Evolutionary conservation across 2,888 invertebrate species (phyloP), one percentile per base, ranked within the genome.

Genomic region (Morpho helenor): DNA sequence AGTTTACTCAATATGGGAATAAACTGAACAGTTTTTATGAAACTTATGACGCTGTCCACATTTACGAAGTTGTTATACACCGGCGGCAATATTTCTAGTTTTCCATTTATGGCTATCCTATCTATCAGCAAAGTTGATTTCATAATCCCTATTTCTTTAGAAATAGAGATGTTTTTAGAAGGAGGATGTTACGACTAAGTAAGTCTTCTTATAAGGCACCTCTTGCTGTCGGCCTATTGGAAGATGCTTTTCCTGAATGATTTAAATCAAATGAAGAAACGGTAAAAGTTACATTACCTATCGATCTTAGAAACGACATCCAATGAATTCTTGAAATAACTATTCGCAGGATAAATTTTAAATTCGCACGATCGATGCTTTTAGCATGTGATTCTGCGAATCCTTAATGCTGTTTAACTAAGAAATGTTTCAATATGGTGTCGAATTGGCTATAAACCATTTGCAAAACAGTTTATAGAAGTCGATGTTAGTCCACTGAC

Each of bases 31-130:
- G 51, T 61, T 61, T 63, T 66, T 68, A 64, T 63, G 61, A 67
- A 77, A 76, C 77, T 74, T 81, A 76, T 76, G 75, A 79, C 75
- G 72, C 65, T 75, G 75, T 80, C 75, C 74, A 75, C 85, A 79
- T 85, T 81, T 76, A 74, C 71, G 68, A 70, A 72, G 71, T 67
- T 63, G 74, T 71, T 73, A 73, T 68, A 68, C 70, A 66, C 66
- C 60, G 62, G 62, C 62, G 66, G 69, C 67, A 66, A 73, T 73
- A 69, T 70, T 66, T 69, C 72, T 68, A 67, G 67, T 66, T 64
- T 66, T 47, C 82, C 79, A 66, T 84, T 74, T 81, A 84, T 69
- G 83, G 87, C 42, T 54, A 77, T 79, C 74, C 74, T 63, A 67
- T 65, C 68, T 66, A 47, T 48, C 48, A 48, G 31, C 23, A 45